Evolutionary conservation across 2,888 invertebrate species (phyloP).

Genomic region (Timema cristinae): DNA sequence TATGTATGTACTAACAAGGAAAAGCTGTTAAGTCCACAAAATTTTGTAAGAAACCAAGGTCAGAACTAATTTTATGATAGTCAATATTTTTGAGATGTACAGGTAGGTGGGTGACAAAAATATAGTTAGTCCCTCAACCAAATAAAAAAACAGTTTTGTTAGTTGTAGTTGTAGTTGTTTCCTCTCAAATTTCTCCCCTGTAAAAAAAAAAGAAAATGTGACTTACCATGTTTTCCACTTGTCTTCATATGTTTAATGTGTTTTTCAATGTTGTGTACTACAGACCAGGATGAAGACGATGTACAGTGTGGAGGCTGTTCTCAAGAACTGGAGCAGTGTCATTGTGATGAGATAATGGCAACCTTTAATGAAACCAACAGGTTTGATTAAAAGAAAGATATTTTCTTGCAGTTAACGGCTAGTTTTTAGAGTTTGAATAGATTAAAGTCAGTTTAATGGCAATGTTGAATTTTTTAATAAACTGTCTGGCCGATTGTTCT

Average conservation of each 20-base stretch:
- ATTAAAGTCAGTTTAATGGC: slow-evolving; percentile 15
- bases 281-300: slow-evolving; percentile 50
- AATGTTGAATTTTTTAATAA: slow-evolving; percentile 9
- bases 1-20: too few species aligned
- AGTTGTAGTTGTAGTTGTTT: background rate
- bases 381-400: slow-evolving; percentile 37
- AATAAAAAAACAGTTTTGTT: too few species aligned
- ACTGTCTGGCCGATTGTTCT: background rate
- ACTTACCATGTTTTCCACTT: background rate
- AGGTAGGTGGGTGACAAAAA: too few species aligned
- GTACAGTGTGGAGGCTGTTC: slow-evolving; percentile 70
- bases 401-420: slow-evolving; percentile 28
- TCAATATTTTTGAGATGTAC: too few species aligned
- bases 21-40: too few species aligned
- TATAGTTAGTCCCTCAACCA: too few species aligned
- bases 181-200: background rate
- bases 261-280: slow-evolving; percentile 11
- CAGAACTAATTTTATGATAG: too few species aligned
- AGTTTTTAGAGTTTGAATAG: slow-evolving; percentile 15
- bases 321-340: slow-evolving; percentile 58
- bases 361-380: slow-evolving; percentile 74
- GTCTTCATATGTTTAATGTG: slow-evolving; percentile 5
- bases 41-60: too few species aligned
- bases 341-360: slow-evolving; percentile 62
- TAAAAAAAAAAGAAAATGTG: background rate